These are phyloP conservation scores for Ciconia maguari DNA, from an alignment of 2,113 vertebrate species.

Conservation along the genomic window DNA sequence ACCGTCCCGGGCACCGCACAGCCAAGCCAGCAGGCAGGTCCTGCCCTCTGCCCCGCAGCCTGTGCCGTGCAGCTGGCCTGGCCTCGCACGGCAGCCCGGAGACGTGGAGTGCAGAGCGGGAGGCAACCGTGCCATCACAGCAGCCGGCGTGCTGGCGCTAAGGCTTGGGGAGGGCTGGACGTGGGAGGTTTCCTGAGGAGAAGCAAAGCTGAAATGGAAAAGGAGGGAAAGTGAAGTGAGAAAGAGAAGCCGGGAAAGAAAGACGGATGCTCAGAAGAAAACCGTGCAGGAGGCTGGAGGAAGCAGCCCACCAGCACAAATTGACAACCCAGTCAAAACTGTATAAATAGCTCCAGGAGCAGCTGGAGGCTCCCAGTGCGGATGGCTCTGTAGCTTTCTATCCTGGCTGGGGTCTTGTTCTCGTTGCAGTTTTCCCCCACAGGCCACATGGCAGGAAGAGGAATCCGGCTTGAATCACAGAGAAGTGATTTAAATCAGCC, in stretches of 20 bases:
- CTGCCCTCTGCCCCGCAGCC: not conserved
- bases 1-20: not conserved
- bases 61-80: accelerated
- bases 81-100: not conserved
- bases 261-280: not conserved
- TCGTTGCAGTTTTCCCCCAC: not conserved
- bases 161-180: not conserved
- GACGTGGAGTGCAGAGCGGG: accelerated
- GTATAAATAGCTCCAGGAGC: conserved; percentile 6
- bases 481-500: not conserved
- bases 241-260: not conserved
- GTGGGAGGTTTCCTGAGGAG: not conserved
- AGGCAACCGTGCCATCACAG: accelerated
- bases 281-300: not conserved
- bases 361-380: not conserved
- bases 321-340: not conserved
- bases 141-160: not conserved
- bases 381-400: not conserved
- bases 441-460: not conserved
- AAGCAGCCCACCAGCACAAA: not conserved
- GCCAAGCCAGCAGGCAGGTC: not conserved
- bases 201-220: not conserved
- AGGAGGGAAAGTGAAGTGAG: not conserved
- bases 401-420: not conserved
- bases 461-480: not conserved